phyloP scores from a whole-genome alignment of 23 tunicate genomes.

The Aplidium turbinatum region DNA sequence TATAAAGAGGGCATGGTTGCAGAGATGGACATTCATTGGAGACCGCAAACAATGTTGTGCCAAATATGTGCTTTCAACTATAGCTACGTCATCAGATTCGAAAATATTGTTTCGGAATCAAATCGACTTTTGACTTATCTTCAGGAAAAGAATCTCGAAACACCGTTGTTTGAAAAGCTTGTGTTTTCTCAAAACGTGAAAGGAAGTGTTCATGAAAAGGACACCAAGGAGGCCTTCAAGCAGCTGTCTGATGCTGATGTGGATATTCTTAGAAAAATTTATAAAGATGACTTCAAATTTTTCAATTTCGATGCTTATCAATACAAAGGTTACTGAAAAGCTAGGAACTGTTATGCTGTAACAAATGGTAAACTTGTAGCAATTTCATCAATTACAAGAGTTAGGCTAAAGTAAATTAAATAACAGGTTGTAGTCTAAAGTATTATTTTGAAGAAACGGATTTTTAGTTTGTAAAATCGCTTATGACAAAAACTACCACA shows the following conservation, averaged over 20 bases:
- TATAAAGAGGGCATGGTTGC: neutral
- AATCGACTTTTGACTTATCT: slow-evolving; percentile 43
- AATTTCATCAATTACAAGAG: too few relatives aligned
- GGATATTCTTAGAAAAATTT: slow-evolving; percentile 38
- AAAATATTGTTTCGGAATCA: slow-evolving; percentile 57
- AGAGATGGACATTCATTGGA: slow-evolving; percentile 72
- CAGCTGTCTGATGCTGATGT: slow-evolving; percentile 35
- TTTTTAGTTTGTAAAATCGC: too few relatives aligned
- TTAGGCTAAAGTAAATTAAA: too few relatives aligned
- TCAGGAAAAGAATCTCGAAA: slow-evolving; percentile 28
- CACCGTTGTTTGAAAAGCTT: slow-evolving; percentile 7
- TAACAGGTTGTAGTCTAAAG: too few relatives aligned
- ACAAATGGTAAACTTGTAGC: too few relatives aligned
- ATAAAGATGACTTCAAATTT: slow-evolving; percentile 53
- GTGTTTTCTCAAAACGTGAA: slow-evolving; percentile 25
- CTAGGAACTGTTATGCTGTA: too few relatives aligned
- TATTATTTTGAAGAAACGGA: too few relatives aligned
- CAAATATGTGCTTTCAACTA: slow-evolving; percentile 63
- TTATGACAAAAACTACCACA: too few relatives aligned
- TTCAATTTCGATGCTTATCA: slow-evolving; percentile 48
- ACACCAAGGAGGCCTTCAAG: slow-evolving; percentile 22
- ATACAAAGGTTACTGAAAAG: too few relatives aligned
- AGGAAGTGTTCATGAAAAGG: neutral
- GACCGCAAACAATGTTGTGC: slow-evolving; percentile 69
- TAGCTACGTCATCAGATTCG: slow-evolving; percentile 68